phyloP scores from a whole-genome alignment of 2,113 vertebrate genomes.

The Solea solea region DNA sequence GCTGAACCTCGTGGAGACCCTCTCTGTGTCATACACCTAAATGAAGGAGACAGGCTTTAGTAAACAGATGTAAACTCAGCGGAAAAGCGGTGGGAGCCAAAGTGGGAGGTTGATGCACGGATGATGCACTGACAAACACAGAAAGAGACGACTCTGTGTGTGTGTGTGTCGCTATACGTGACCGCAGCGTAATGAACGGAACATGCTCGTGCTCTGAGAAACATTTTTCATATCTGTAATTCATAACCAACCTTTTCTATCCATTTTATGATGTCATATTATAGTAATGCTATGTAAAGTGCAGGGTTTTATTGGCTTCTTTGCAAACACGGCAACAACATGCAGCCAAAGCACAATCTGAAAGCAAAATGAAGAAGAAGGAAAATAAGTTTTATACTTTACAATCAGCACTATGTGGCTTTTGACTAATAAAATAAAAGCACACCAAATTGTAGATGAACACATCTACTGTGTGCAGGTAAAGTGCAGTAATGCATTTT shows the following conservation, averaged over 20 bases:
- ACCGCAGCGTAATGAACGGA: slow-evolving; percentile 8
- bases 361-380: no score
- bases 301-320: background rate
- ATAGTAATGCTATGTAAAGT: background rate
- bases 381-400: background rate
- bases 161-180: background rate
- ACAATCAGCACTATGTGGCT: no score
- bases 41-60: slow-evolving; percentile 58
- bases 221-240: background rate
- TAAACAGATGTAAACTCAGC: slow-evolving; percentile 68
- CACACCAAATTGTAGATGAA: background rate
- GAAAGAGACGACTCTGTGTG: slow-evolving; percentile 37
- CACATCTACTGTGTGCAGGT: background rate
- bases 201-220: background rate
- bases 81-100: slow-evolving; percentile 28
- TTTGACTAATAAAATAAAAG: background rate
- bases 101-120: slow-evolving; percentile 29
- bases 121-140: slow-evolving; percentile 19
- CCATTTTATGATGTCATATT: background rate
- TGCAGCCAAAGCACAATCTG: background rate
- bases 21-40: slow-evolving; percentile 30
- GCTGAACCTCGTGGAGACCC: slow-evolving; percentile 49
- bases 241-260: background rate
- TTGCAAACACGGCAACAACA: background rate
- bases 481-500: background rate